These are phyloP conservation scores for Suncus etruscus DNA, from an alignment of 2,113 vertebrate species.

Conservation along the genomic window DNA sequence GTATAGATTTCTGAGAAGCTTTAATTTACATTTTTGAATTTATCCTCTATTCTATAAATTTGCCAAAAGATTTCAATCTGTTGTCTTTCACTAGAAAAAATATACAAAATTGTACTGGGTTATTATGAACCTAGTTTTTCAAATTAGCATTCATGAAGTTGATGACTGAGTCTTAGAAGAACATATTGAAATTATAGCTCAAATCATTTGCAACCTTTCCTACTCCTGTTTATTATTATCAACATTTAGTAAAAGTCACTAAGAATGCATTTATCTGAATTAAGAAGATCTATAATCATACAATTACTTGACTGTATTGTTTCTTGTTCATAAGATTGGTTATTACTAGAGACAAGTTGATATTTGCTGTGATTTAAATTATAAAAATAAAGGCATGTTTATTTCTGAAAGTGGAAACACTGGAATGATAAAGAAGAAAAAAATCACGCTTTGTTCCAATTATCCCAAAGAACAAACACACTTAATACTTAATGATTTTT, in stretches of 20 bases:
- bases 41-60: constrained; percentile 28
- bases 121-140: constrained; percentile 64
- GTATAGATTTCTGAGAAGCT: neutral
- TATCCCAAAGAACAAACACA: constrained; percentile 45
- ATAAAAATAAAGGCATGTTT: constrained; percentile 57
- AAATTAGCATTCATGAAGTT: constrained; percentile 71
- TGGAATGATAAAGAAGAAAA: constrained; percentile 32
- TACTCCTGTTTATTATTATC: constrained; percentile 10
- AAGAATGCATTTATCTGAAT: constrained; percentile 57
- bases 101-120: neutral
- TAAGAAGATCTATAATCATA: constrained; percentile 37
- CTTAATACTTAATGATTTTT: constrained; percentile 55
- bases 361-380: constrained; percentile 51
- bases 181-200: constrained; percentile 60
- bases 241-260: constrained; percentile 57
- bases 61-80: constrained; percentile 31
- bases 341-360: constrained; percentile 34
- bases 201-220: constrained; percentile 67
- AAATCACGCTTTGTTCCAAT: constrained; percentile 44
- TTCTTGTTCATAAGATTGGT: constrained; percentile 47
- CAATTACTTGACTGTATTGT: constrained; percentile 11
- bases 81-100: neutral
- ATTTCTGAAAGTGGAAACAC: constrained; percentile 46
- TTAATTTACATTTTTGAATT: constrained; percentile 48
- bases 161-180: constrained; percentile 41